Conservation (phyloP, 2,113 vertebrate genomes). For the Lycaon pictus region DNA sequence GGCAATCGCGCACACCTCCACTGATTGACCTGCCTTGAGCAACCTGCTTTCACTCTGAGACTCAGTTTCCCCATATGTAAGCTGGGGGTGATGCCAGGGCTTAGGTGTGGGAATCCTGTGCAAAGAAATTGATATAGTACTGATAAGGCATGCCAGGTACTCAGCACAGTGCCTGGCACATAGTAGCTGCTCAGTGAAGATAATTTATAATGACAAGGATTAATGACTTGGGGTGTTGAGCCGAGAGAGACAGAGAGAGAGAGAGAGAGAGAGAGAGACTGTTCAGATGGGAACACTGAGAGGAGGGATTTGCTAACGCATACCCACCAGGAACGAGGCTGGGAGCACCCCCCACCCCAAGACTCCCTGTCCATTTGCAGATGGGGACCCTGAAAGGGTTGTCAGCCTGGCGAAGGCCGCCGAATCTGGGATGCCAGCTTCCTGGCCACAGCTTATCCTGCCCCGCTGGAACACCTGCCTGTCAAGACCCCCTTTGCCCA, state of each 20-base stretch:
- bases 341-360: not conserved
- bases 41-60: not conserved
- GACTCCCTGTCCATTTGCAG: not conserved
- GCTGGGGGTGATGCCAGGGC: not conserved
- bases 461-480: accelerated
- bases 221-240: not conserved
- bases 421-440: accelerated
- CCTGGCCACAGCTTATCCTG: not conserved
- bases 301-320: not conserved
- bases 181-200: accelerated
- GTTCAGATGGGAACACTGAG: not conserved
- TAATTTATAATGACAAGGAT: accelerated
- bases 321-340: accelerated
- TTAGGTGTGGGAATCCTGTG: accelerated
- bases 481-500: not conserved
- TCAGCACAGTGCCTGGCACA: not conserved
- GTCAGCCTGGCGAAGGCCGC: not conserved
- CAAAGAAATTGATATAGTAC: not conserved
- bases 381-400: not conserved
- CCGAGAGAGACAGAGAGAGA: not conserved
- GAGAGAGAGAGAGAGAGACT: too few species aligned
- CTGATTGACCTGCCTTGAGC: not conserved
- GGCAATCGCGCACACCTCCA: accelerated
- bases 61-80: not conserved
- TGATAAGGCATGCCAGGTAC: accelerated